Percentiles rank a stretch among this genome's conserved stretches.
These are phyloP conservation scores for Ectropis crepuscularia DNA, from an alignment of 2,888 invertebrate species.

Conservation along the genomic window DNA sequence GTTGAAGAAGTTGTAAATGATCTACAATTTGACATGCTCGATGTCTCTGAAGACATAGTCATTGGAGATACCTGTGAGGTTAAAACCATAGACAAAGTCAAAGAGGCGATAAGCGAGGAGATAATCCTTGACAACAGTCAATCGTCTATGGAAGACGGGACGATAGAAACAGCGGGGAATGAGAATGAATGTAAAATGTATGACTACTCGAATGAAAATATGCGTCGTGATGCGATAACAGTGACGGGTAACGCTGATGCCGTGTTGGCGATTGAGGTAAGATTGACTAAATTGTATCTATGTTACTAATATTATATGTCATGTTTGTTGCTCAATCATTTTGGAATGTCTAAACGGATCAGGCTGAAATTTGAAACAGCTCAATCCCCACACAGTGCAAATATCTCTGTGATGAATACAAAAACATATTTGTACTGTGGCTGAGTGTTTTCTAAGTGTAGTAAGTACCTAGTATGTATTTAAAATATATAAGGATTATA, in stretches of 20 bases:
- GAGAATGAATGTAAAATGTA: conserved; percentile 69
- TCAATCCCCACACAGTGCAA: no score
- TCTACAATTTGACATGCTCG: conserved; percentile 76
- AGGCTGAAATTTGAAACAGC: background rate
- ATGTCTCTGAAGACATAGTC: conserved; percentile 78
- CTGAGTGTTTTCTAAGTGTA: no score
- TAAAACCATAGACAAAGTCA: conserved; percentile 61
- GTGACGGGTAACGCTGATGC: conserved; percentile 75
- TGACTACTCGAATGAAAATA: conserved; percentile 74
- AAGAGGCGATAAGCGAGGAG: conserved; percentile 60
- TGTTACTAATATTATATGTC: background rate
- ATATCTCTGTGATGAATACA: no score
- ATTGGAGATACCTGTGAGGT: conserved; percentile 70
- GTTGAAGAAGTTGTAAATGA: conserved; percentile 58
- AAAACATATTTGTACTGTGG: no score
- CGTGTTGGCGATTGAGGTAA: conserved; percentile 77
- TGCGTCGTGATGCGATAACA: conserved; percentile 65
- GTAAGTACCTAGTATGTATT: no score
- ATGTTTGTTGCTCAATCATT: no score
- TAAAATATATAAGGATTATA: no score
- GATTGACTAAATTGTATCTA: conserved; percentile 28
- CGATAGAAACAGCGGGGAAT: conserved; percentile 40
- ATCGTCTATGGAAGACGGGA: conserved; percentile 57
- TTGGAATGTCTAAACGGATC: no score
- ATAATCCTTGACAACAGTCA: conserved; percentile 76